Conservation (phyloP, 2,113 vertebrate genomes). For the Chinchilla lanigera region DNA sequence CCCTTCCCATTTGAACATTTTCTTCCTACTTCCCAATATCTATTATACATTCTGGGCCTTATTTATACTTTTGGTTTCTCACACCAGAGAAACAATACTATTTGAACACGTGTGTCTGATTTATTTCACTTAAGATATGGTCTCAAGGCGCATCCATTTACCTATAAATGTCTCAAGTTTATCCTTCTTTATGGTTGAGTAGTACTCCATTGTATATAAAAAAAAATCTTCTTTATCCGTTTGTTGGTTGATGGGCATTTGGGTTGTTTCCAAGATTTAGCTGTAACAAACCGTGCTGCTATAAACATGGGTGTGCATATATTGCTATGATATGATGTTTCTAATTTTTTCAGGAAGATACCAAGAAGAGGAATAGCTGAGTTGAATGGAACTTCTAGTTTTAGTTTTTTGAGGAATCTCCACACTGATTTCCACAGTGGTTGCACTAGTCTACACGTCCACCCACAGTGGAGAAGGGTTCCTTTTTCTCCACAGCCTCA, state of each 20-base stretch:
- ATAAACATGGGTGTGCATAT: neutral
- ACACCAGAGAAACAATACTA: neutral
- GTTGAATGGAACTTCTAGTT: neutral
- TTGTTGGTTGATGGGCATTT: neutral
- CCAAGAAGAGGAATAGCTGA: neutral
- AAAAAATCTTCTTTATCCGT: neutral
- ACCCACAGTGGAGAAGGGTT: neutral
- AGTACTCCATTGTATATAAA: no score
- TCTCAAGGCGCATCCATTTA: neutral
- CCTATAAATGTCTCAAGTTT: neutral
- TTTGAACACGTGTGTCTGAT: neutral
- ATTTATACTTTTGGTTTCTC: neutral
- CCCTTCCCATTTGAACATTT: neutral
- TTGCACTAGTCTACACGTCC: neutral
- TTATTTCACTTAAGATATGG: neutral
- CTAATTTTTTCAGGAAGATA: neutral
- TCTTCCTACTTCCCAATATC: neutral
- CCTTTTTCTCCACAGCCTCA: neutral
- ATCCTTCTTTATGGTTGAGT: neutral
- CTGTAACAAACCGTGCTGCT: neutral
- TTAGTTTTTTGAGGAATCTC: neutral
- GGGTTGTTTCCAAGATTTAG: neutral
- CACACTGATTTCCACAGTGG: neutral
- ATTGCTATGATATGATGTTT: neutral
- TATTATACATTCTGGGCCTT: neutral